Evolutionary conservation across 2,888 invertebrate species (phyloP).

Genomic region (Mystacides longicornis): DNA sequence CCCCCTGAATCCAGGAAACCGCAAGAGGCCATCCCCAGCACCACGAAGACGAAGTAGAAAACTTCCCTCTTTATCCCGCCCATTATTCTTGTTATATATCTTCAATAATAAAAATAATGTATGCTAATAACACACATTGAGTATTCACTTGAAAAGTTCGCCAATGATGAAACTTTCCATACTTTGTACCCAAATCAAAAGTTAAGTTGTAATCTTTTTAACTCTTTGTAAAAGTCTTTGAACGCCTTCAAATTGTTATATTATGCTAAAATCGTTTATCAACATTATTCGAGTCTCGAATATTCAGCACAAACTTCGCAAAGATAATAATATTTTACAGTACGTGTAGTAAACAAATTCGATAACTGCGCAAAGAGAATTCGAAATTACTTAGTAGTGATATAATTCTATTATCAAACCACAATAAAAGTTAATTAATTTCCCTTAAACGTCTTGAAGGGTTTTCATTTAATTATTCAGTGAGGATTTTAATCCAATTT

Average conservation of each 20-base stretch:
- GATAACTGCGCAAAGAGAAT: no score
- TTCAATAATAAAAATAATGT: background rate
- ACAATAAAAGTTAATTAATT: no score
- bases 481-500: no score
- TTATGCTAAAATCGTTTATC: slow-evolving; percentile 1
- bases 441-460: no score
- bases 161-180: slow-evolving; percentile 3
- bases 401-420: no score
- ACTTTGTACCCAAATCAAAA: background rate
- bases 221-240: background rate
- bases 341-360: no score
- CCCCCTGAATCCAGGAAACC: slow-evolving; percentile 23
- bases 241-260: slow-evolving; percentile 1
- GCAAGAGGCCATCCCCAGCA: slow-evolving; percentile 15
- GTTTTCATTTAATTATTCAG: no score
- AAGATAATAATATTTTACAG: no score
- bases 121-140: background rate
- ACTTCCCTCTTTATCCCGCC: background rate
- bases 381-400: no score
- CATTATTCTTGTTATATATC: background rate
- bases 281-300: no score
- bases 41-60: background rate
- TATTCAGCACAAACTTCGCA: no score
- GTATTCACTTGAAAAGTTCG: slow-evolving; percentile 15
- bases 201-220: background rate